phyloP scores from a whole-genome alignment of 2,888 invertebrate species.

The Cantharis lateralis region DNA sequence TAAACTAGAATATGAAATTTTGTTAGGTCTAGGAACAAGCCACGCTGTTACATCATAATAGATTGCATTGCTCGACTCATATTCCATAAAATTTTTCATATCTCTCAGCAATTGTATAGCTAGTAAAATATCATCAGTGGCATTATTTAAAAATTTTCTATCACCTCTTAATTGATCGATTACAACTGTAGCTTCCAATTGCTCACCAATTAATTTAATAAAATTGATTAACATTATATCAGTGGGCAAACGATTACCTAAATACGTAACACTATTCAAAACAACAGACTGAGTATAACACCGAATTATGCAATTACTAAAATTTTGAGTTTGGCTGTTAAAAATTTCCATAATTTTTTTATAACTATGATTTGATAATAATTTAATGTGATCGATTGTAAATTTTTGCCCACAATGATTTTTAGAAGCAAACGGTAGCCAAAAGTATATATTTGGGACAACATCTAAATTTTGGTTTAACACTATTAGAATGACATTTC shows the following conservation, averaged over 20 bases:
- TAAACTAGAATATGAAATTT: background rate
- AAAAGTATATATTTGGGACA: background rate
- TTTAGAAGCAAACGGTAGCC: background rate
- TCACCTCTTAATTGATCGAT: background rate
- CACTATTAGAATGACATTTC: background rate
- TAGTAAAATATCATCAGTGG: background rate
- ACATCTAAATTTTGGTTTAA: background rate
- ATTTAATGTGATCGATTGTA: background rate
- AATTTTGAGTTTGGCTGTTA: background rate
- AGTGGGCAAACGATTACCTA: background rate
- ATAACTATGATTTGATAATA: background rate
- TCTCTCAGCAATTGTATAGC: background rate
- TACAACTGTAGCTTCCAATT: background rate
- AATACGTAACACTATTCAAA: background rate
- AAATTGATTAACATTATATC: background rate
- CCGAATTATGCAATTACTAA: background rate
- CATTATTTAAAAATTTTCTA: background rate
- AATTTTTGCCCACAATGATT: background rate
- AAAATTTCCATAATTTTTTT: background rate
- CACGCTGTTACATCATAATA: background rate
- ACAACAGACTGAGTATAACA: background rate
- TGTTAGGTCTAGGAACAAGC: background rate
- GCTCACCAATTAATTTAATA: background rate
- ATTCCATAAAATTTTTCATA: background rate
- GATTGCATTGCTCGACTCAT: background rate